A percentile compares a stretch with the other conserved stretches of the same genome.
Evolutionary conservation across 2,113 vertebrate genomes (phyloP).

Genomic region (Pedetes capensis): DNA sequence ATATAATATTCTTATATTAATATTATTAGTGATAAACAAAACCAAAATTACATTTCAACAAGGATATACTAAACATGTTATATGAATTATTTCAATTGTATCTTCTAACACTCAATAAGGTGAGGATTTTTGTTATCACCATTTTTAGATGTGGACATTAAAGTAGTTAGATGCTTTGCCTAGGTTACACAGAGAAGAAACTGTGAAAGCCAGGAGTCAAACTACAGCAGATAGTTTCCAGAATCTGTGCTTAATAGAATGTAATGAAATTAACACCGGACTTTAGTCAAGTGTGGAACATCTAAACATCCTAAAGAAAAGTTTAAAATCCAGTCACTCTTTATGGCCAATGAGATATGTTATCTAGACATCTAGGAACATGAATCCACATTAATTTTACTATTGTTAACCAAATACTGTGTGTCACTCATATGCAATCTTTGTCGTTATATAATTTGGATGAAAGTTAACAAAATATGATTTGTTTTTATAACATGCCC

Average conservation of each 20-base stretch:
- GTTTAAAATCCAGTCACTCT: neutral
- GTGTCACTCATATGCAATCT: neutral
- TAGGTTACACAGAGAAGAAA: neutral
- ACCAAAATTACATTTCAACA: neutral
- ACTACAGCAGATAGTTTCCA: neutral
- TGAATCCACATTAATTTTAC: neutral
- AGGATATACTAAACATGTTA: neutral
- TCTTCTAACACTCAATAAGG: neutral
- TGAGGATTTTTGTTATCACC: neutral
- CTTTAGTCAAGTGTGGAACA: neutral
- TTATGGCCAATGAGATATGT: neutral
- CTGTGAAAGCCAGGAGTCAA: neutral
- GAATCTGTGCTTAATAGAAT: neutral
- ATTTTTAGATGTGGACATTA: neutral
- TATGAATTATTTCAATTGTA: neutral
- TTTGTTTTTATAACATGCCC: neutral
- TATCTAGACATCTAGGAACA: neutral
- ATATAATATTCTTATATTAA: neutral
- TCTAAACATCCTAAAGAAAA: slow-evolving; percentile 20
- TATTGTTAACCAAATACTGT: slow-evolving; percentile 12
- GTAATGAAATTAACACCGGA: neutral
- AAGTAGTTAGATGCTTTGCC: neutral
- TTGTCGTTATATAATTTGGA: neutral
- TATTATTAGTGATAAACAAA: neutral
- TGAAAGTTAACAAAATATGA: neutral